Percentiles rank a stretch among this genome's conserved stretches.
These are phyloP conservation scores for Amorpha juglandis DNA, from an alignment of 2,888 invertebrate genomes.

Conservation along the genomic window DNA sequence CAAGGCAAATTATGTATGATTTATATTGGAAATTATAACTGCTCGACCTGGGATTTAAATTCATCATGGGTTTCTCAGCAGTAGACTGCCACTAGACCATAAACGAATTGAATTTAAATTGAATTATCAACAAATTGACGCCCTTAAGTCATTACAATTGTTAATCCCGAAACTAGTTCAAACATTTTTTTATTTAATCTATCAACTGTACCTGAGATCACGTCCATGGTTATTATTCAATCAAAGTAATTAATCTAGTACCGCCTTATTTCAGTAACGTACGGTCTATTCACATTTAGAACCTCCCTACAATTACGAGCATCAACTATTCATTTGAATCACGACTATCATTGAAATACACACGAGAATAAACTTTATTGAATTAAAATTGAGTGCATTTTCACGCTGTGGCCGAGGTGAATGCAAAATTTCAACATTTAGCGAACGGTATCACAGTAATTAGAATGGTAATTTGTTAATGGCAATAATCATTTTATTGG, in stretches of 20 bases:
- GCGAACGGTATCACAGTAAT: conserved; percentile 63
- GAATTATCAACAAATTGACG: too few relatives aligned
- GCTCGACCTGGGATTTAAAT: too few relatives aligned
- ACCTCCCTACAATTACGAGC: conserved; percentile 19
- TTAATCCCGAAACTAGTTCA: background rate
- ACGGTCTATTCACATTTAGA: conserved; percentile 27
- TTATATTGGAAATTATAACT: too few relatives aligned
- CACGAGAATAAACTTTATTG: conserved; percentile 27
- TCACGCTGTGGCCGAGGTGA: background rate
- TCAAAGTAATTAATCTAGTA: conserved; percentile 64
- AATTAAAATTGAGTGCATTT: conserved; percentile 16
- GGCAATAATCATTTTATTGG: conserved; percentile 63
- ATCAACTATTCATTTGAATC: conserved; percentile 2
- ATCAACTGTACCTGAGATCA: conserved; percentile 45
- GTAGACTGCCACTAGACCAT: too few relatives aligned
- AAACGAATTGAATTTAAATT: too few relatives aligned
- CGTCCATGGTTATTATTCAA: conserved; percentile 58
- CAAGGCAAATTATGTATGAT: too few relatives aligned
- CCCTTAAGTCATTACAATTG: too few relatives aligned
- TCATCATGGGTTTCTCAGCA: too few relatives aligned
- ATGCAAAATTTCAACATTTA: conserved; percentile 33
- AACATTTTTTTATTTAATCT: background rate
- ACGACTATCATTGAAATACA: background rate
- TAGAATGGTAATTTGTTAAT: conserved; percentile 58
- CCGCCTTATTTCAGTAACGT: conserved; percentile 59